phyloP scores from a whole-genome alignment of 53 echinoderm and acorn worm species.

The Mesocentrotus franciscanus region DNA sequence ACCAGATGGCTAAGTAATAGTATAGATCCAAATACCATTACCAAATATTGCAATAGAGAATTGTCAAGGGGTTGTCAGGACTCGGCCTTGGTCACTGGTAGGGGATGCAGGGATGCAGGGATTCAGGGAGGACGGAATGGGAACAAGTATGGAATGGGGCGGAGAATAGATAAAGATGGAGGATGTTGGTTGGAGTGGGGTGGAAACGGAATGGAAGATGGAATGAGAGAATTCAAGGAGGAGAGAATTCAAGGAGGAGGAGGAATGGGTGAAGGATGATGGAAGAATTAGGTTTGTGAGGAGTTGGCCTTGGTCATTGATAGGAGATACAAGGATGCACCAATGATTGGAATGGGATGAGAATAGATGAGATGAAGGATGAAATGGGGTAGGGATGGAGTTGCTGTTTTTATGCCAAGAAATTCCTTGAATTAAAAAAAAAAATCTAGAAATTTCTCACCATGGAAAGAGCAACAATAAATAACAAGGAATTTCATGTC shows the following conservation, averaged over 20 bases:
- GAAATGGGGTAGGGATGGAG: not conserved
- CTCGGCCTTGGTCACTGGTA: constrained; percentile 38
- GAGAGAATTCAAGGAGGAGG: too few relatives aligned
- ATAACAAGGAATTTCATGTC: too few relatives aligned
- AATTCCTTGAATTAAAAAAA: too few relatives aligned
- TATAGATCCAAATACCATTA: constrained; percentile 49
- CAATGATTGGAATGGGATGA: not conserved
- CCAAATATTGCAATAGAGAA: constrained; percentile 39
- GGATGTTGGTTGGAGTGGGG: too few relatives aligned
- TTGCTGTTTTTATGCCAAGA: too few relatives aligned
- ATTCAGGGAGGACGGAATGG: not conserved
- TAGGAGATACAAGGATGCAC: not conserved
- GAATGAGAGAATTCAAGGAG: too few relatives aligned
- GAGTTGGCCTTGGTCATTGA: constrained; percentile 33
- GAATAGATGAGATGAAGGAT: not conserved
- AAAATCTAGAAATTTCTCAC: too few relatives aligned
- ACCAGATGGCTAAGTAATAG: constrained; percentile 20
- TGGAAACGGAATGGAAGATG: not conserved
- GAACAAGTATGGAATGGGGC: too few relatives aligned
- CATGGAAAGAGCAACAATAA: too few relatives aligned
- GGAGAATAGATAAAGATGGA: too few relatives aligned
- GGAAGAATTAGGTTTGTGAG: not conserved
- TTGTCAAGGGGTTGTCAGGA: not conserved
- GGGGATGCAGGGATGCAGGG: not conserved
- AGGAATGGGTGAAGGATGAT: not conserved